Evolutionary conservation across 2,888 invertebrate species (phyloP), one percentile per base, ranked within the genome.

Genomic region (Caenorhabditis drosophilae): DNA sequence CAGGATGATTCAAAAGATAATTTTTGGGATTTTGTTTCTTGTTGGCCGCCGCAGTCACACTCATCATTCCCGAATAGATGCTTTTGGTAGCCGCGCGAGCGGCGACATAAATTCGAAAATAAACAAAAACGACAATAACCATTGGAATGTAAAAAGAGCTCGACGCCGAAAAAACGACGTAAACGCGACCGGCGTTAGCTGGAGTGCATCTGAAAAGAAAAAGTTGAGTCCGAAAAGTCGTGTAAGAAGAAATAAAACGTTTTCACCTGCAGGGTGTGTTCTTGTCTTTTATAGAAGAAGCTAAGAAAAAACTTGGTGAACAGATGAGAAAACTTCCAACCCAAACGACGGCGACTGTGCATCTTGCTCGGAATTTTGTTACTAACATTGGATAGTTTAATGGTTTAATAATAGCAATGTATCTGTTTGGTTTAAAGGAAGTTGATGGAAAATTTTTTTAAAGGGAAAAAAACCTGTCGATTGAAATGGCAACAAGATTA

Each of bases 141-240:
- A 94, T 94, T 38, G 96, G 96, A 27, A 95, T 90, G 87, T 92
- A 96, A 89, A 96, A 96, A 70, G 94, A 94, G n/a, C 96, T 96
- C 23, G 96, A 88, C 0, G 96, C 95, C 26, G 77, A 78, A 72
- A 83, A 82, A 54, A 97, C 90, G 55, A 96, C 93, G 87, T 97
- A 97, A 52, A 93, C 93, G 45, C 78, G 66, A 12, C 91, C 90
- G 84, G 93, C 93, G 86, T 92, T 92, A 82, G 92, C 93, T 71
- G 94, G 88, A 85, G 92, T 92, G 84, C 93, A 94, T 74, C 82
- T 91, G 15, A 25, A 42, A 42, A 9, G 16, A 9, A 40, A 18
- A 20, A 40, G n/a, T n/a, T n/a, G n/a, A n/a, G n/a, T n/a, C n/a
- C n/a, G n/a, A n/a, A n/a, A n/a, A n/a, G n/a, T n/a, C n/a, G n/a